A percentile compares a stretch with the other conserved stretches of the same genome.
phyloP scores from a whole-genome alignment of 2,797 vertebrate species.

The Rhincodon typus region DNA sequence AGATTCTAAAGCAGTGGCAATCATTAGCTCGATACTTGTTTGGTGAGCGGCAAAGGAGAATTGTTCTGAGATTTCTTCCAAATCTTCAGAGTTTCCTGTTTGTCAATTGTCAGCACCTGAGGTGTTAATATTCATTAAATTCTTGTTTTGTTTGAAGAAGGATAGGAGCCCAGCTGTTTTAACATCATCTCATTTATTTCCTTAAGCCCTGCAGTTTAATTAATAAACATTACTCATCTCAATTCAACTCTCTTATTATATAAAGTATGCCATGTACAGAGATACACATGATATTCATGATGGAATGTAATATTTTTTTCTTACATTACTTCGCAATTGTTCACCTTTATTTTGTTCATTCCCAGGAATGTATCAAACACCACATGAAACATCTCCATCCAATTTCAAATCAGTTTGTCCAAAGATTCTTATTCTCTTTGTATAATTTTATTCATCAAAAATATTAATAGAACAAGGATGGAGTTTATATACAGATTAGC shows the following conservation, averaged over 20 bases:
- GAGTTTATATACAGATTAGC: neutral
- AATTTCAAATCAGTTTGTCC: neutral
- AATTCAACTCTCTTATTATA: neutral
- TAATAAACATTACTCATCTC: neutral
- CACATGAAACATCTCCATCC: neutral
- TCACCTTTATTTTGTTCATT: neutral
- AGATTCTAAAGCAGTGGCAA: neutral
- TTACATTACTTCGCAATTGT: neutral
- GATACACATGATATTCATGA: neutral
- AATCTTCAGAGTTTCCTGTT: constrained; percentile 21
- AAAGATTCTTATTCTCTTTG: neutral
- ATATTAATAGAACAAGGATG: neutral
- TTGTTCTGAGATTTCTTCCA: neutral
- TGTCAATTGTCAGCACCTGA: neutral
- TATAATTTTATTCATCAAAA: neutral
- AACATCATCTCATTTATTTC: neutral
- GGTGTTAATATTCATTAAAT: neutral
- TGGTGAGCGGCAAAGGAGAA: neutral
- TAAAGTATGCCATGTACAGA: neutral
- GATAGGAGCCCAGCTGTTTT: neutral
- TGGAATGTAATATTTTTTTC: neutral
- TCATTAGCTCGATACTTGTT: neutral
- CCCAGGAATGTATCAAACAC: neutral
- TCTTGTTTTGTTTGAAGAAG: neutral
- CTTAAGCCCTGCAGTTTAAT: neutral